phyloP scores from a whole-genome alignment of 2,797 vertebrate genomes.

The Pseudopleuronectes americanus region DNA sequence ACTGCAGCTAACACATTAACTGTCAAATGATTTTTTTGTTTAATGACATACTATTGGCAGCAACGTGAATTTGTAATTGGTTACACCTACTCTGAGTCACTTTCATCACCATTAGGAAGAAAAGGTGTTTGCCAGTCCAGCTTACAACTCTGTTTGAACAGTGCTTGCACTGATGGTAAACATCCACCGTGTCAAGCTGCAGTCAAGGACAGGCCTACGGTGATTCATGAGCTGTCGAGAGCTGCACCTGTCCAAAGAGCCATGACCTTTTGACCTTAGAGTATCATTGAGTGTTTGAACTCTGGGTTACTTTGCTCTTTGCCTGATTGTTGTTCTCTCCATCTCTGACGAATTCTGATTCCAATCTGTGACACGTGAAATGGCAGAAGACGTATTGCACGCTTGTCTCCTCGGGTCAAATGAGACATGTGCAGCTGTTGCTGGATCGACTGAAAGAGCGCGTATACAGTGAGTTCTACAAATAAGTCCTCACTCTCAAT shows the following conservation, averaged over 20 bases:
- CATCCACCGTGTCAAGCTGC: constrained; percentile 17
- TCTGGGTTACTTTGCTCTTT: constrained; percentile 20
- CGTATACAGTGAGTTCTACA: constrained; percentile 33
- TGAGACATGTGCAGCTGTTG: constrained; percentile 69
- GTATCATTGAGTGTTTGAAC: constrained; percentile 25
- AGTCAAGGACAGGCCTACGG: constrained; percentile 51
- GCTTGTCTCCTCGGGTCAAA: constrained; percentile 51
- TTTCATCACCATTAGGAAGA: not conserved
- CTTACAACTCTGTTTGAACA: not conserved
- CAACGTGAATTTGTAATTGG: not conserved
- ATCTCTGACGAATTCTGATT: constrained; percentile 52
- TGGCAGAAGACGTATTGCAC: constrained; percentile 37
- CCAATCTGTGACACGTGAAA: constrained; percentile 55
- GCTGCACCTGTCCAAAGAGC: constrained; percentile 65
- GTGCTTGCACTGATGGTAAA: constrained; percentile 21
- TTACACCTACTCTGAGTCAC: too few species aligned
- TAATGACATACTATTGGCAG: not conserved
- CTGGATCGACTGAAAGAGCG: constrained; percentile 50
- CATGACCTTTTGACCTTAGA: constrained; percentile 51
- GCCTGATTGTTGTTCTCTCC: constrained; percentile 42
- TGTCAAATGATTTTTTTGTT: not conserved
- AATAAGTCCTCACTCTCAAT: constrained; percentile 34
- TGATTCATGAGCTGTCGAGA: constrained; percentile 67
- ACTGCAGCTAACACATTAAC: not conserved
- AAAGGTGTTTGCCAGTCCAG: not conserved